Conservation (phyloP, 2,113 vertebrate species). For the Holacanthus passer region DNA sequence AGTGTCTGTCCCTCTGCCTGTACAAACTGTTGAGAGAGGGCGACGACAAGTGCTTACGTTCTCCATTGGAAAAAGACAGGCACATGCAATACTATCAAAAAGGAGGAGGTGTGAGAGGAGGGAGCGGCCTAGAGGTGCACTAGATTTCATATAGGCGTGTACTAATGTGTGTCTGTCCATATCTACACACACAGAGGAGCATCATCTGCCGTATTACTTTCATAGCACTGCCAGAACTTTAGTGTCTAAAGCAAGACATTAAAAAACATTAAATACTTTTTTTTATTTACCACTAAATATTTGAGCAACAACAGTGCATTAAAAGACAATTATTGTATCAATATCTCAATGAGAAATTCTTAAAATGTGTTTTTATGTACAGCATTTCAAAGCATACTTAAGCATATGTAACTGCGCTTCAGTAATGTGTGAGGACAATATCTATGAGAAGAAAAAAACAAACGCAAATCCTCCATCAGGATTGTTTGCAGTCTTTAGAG, state of each 20-base stretch:
- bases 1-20: conserved; percentile 61
- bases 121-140: conserved; percentile 83
- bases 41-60: conserved; percentile 66
- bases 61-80: conserved; percentile 64
- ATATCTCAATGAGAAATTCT: conserved; percentile 86
- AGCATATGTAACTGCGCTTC: conserved; percentile 55
- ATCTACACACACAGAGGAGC: conserved; percentile 80
- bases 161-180: conserved; percentile 47
- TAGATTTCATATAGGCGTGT: conserved; percentile 83
- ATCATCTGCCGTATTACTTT: conserved; percentile 80
- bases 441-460: conserved; percentile 48
- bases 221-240: conserved; percentile 88
- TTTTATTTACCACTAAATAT: conserved; percentile 92
- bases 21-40: conserved; percentile 51
- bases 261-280: conserved; percentile 95
- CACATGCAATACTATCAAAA: conserved; percentile 80
- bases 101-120: conserved; percentile 80
- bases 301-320: conserved; percentile 94
- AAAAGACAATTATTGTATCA: conserved; percentile 88
- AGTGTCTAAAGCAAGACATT: conserved; percentile 91
- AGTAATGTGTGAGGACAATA: conserved; percentile 61
- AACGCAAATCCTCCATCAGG: conserved; percentile 26
- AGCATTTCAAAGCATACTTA: conserved; percentile 83
- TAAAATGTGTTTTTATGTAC: conserved; percentile 89
- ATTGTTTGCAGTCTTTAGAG: conserved; percentile 53